A percentile compares a stretch with the other conserved stretches of the same genome.
These are phyloP conservation scores for Graptemys geographica DNA, from an alignment of 2,797 vertebrate genomes.

Conservation along the genomic window DNA sequence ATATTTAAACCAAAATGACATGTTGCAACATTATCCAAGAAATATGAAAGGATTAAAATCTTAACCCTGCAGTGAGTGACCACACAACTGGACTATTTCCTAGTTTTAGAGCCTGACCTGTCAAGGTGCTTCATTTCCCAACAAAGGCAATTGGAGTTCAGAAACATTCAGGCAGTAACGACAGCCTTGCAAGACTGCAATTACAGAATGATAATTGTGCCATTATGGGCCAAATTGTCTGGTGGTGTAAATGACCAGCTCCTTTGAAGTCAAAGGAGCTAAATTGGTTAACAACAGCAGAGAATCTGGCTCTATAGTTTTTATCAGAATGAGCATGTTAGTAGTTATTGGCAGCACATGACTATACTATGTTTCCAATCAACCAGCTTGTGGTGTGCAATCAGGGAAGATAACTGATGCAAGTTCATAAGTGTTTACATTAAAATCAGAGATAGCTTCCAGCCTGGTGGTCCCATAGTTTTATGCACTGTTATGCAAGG, in stretches of 20 bases:
- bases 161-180: background rate
- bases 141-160: rapidly evolving
- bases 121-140: background rate
- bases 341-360: background rate
- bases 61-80: background rate
- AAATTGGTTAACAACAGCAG: background rate
- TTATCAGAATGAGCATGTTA: constrained; percentile 1
- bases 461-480: background rate
- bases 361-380: background rate
- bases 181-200: background rate
- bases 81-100: background rate
- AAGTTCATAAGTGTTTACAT: background rate
- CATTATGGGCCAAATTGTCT: background rate
- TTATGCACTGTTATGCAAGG: background rate
- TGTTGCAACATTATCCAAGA: background rate
- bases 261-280: background rate
- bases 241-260: background rate
- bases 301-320: background rate
- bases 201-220: background rate
- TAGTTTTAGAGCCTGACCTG: background rate
- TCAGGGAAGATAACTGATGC: background rate
- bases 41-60: background rate
- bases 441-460: background rate
- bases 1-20: rapidly evolving
- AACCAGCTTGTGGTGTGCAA: background rate